phyloP scores from a whole-genome alignment of 2,113 vertebrate species.

The Prolemur simus region DNA sequence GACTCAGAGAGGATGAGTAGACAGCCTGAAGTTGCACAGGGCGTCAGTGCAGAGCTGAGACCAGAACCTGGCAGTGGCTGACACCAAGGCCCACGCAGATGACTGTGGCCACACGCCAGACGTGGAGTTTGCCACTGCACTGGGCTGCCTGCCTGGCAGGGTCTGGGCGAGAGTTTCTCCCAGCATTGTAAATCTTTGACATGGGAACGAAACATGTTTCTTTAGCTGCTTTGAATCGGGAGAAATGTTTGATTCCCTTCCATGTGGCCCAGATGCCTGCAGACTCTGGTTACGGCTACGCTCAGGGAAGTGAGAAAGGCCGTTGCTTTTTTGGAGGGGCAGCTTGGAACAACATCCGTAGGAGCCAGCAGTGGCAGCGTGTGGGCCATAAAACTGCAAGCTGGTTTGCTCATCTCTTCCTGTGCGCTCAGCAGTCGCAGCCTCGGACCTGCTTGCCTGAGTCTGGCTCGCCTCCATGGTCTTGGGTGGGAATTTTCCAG shows the following conservation, averaged over 20 bases:
- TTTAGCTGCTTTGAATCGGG: background rate
- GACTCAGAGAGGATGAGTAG: background rate
- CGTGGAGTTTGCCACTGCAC: fast-evolving
- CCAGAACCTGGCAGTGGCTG: background rate
- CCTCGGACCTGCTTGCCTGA: background rate
- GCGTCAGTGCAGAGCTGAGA: fast-evolving
- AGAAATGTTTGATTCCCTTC: conserved; percentile 26
- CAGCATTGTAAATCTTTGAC: background rate
- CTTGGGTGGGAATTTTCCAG: background rate
- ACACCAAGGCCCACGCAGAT: too few species aligned
- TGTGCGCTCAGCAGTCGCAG: fast-evolving
- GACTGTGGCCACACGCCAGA: background rate
- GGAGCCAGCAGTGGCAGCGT: background rate
- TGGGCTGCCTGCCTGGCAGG: too few species aligned
- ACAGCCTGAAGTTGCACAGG: background rate
- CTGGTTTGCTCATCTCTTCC: background rate
- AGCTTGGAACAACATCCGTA: background rate
- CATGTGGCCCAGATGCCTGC: conserved; percentile 27
- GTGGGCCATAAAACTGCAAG: background rate
- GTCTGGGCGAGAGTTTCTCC: background rate
- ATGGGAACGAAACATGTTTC: background rate
- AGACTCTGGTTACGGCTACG: background rate
- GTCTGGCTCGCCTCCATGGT: background rate
- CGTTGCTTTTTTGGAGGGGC: background rate
- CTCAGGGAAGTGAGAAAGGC: background rate